Percentiles rank a stretch among this genome's conserved stretches.
phyloP scores from a whole-genome alignment of 1,140 invertebrate species.

The Apis cerana region DNA sequence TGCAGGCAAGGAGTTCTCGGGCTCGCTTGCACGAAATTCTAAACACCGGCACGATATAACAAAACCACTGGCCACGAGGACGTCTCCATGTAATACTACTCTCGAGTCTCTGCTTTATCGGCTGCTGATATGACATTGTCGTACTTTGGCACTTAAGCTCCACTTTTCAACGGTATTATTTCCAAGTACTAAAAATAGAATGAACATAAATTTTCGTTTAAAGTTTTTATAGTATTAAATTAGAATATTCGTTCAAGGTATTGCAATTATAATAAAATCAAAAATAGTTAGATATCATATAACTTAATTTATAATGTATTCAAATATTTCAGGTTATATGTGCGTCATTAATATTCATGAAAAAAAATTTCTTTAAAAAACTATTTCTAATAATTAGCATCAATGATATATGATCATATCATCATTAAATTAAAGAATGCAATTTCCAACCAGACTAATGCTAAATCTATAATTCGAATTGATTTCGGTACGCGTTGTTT shows the following conservation, averaged over 20 bases:
- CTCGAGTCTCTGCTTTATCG: conserved; percentile 67
- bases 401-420: background rate
- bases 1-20: conserved; percentile 8
- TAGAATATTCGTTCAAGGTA: background rate
- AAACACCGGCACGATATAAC: conserved; percentile 35
- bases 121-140: conserved; percentile 52
- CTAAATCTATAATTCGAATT: conserved; percentile 1
- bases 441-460: background rate
- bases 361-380: background rate
- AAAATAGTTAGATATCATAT: background rate
- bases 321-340: background rate
- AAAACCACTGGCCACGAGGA: conserved; percentile 26
- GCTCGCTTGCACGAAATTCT: conserved; percentile 30
- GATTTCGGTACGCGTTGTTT: background rate
- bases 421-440: background rate
- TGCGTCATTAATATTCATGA: background rate
- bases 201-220: background rate
- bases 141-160: background rate
- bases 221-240: background rate
- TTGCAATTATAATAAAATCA: accelerated
- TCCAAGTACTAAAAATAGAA: conserved; percentile 35
- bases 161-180: conserved; percentile 24
- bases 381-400: too few species aligned
- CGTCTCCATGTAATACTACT: conserved; percentile 1
- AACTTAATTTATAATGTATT: too few species aligned